Percentiles rank a stretch among this genome's conserved stretches.
phyloP scores from a whole-genome alignment of 2,113 vertebrate genomes.

The Rhodinocichla rosea region DNA sequence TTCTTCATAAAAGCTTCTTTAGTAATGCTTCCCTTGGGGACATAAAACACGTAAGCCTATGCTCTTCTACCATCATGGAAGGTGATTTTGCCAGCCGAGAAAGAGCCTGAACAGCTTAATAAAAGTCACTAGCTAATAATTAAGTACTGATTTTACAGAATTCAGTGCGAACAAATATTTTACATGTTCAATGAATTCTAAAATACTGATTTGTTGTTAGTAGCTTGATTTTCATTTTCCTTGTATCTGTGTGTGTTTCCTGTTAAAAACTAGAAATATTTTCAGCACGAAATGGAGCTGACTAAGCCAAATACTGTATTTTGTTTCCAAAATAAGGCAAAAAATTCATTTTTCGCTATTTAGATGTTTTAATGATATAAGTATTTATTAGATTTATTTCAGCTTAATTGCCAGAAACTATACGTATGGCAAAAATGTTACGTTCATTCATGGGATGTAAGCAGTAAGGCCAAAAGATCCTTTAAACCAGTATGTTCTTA shows the following conservation, averaged over 20 bases:
- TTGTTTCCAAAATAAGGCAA: neutral
- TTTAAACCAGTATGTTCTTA: neutral
- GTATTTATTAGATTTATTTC: neutral
- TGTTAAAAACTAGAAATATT: neutral
- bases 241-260: neutral
- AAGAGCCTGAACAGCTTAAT: neutral
- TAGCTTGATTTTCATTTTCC: neutral
- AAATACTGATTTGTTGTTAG: neutral
- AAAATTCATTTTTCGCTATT: fast-evolving
- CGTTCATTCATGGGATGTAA: neutral
- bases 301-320: neutral
- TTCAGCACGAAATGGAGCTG: neutral
- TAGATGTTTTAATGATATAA: neutral
- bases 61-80: neutral
- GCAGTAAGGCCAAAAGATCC: neutral
- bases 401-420: neutral
- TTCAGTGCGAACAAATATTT: neutral
- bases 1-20: neutral
- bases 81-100: neutral
- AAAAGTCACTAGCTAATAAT: neutral
- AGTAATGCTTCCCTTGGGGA: neutral
- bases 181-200: neutral
- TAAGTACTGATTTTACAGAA: neutral
- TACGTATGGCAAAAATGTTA: neutral
- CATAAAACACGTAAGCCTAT: neutral